Evolutionary conservation across 2,888 invertebrate species (phyloP), one percentile per base, ranked within the genome.

Genomic region (Drosophila limbata): DNA sequence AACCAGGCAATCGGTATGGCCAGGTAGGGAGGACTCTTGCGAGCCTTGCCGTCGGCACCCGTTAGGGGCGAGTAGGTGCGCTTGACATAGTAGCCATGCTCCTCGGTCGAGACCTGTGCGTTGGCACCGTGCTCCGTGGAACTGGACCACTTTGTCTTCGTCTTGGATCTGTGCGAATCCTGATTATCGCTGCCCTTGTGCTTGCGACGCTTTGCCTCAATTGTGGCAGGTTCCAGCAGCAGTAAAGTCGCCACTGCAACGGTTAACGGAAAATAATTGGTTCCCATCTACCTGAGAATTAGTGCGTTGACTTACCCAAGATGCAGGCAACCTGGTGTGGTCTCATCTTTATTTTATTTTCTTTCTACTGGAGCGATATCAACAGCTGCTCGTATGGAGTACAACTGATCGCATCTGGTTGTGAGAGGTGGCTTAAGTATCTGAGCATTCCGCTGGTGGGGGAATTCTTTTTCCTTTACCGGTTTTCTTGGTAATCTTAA

Each of bases 1-100:
- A 87, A 90, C 91, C 91, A 91, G 53, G 89, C 91, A 21, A 91
- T 91, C 4, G 91, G 91, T 61, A 91, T 86, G 45, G 84, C 91
- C 74, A 91, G 63, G 51, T 81, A 91, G 4, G 91, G 91, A 1
- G 91, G 90, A 66, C 90, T 90, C 28, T 70, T 64, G 0, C 70
- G 76, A 28, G 8, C 8, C 19, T 56, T 74, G 1, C 59, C 55
- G 5, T 55, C 52, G 4, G 31, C 60, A 0, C 52, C 69, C 0
- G 57, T 57, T 0, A 66, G 13, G 0, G 91, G 90, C 28, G 79
- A 47, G 19, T 77, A 91, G 15, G 91, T 91, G 25, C 91, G 90
- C 61, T 91, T 91, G 2, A 91, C 90, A 68, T 91, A 91, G 69
- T 91, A 91, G 21, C 90, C 90, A 44, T 91, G 91, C 56, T 91